Evolutionary conservation across 1,140 invertebrate genomes (phyloP), one percentile per base, ranked within the genome.

Genomic region (Galendromus occidentalis): DNA sequence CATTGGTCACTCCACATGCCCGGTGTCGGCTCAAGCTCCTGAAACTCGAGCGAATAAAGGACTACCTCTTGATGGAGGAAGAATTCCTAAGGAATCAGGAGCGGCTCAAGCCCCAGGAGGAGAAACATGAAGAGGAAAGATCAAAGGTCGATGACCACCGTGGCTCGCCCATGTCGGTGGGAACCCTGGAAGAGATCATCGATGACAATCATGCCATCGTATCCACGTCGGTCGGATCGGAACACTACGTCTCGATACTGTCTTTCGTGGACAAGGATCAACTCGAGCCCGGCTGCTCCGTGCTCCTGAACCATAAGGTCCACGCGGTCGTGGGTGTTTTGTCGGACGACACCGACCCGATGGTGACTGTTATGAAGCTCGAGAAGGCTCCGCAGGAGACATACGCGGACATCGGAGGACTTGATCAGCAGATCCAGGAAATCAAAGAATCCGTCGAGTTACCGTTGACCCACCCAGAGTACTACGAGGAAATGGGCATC

Each of bases 191-290:
- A 77, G 96, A 99, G 79, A 98, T 99, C 45, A 99, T 99, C 70
- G 96, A 99, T 80, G 96, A 99, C 76, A 98, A 98, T 78, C 96
- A 99, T 79, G 96, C 96, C 9, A 99, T 99, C 75, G 96, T 99
- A 1, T 98, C 94, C 0, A 99, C 96, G 7, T 98, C 94, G 20
- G 96, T 99, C 22, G 96, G 96, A 9, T 95, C 91, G 73, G 96
- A 99, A 76, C 96, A 99, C 77, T 99, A 99, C 76, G 96, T 99
- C 39, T 96, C 90, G 71, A 98, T 99, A 73, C 78, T 99, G 67
- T 98, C 93, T 0, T 99, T 99, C 82, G 96, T 99, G 42, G 96
- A 99, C 76, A 99, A 99, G 76, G 96, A 99, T 77, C 93, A 98
- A 73, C 77, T 99, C 18, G 96, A 99, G 76, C 96, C 96, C 66